Percentiles rank a stretch among this genome's conserved stretches.
phyloP scores from a whole-genome alignment of 2,888 invertebrate species.

The Autographa gamma region DNA sequence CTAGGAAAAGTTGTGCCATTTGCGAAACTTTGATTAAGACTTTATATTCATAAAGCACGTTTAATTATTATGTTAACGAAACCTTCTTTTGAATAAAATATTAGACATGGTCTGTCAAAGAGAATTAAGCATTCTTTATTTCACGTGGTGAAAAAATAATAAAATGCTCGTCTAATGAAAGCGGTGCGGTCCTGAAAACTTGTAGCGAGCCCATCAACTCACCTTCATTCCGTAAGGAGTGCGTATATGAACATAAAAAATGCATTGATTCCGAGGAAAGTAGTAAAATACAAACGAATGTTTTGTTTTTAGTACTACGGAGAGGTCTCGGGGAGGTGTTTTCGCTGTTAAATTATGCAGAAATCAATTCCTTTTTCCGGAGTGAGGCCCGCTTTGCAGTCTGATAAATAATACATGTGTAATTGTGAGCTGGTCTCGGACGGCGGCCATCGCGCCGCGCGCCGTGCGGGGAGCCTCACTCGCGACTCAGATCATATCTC shows the following conservation, averaged over 20 bases:
- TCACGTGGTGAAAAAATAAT: constrained; percentile 63
- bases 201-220: constrained; percentile 46
- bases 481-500: constrained; percentile 31
- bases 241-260: constrained; percentile 73
- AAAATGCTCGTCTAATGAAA: constrained; percentile 68
- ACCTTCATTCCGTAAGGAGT: constrained; percentile 63
- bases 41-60: constrained; percentile 88
- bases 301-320: constrained; percentile 85
- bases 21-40: constrained; percentile 83
- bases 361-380: constrained; percentile 87
- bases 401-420: constrained; percentile 87
- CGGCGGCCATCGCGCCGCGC: constrained; percentile 48
- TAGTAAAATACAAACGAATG: constrained; percentile 86
- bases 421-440: constrained; percentile 80
- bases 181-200: constrained; percentile 36
- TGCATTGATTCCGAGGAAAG: constrained; percentile 81
- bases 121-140: constrained; percentile 80
- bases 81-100: constrained; percentile 87
- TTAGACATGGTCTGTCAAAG: constrained; percentile 84
- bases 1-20: constrained; percentile 84
- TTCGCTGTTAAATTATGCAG: constrained; percentile 87
- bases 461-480: constrained; percentile 9
- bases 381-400: constrained; percentile 72
- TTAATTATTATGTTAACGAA: constrained; percentile 89
- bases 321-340: constrained; percentile 83